Conservation (phyloP, 2,113 vertebrate species). For the Hippopotamus amphibius region DNA sequence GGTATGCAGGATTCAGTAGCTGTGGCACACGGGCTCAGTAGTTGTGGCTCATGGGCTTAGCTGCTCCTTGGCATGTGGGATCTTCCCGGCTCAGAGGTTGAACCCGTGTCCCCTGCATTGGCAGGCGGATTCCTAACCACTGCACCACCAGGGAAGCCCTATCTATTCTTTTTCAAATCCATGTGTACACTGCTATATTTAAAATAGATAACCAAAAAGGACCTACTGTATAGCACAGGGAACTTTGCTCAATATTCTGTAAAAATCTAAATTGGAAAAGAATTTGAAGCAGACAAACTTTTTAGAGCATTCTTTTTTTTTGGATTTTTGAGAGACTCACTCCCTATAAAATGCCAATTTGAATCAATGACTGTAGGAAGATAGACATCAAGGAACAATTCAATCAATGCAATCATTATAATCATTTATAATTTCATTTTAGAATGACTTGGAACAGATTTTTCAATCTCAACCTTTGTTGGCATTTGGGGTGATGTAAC, state of each 20-base stretch:
- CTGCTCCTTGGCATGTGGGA: no score
- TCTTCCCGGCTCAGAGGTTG: no score
- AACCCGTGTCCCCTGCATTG: no score
- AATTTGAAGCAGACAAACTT: background rate
- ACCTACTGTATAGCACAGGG: background rate
- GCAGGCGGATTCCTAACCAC: no score
- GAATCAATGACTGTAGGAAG: background rate
- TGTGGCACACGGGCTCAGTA: no score
- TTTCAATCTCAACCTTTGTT: background rate
- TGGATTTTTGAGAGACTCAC: background rate
- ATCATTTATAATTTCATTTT: background rate
- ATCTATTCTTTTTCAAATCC: background rate
- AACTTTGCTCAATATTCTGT: background rate
- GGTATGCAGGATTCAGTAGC: accelerated
- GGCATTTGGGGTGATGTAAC: background rate
- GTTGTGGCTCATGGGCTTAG: no score
- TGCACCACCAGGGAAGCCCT: no score
- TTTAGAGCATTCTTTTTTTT: background rate
- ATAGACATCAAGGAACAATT: background rate
- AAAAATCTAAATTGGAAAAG: background rate
- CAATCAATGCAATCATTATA: background rate
- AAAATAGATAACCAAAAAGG: background rate
- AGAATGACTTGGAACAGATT: background rate
- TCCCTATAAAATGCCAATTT: background rate
- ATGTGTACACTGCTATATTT: background rate